These are phyloP conservation scores for Herminia tarsipennalis DNA, from an alignment of 2,888 invertebrate species.

Conservation along the genomic window DNA sequence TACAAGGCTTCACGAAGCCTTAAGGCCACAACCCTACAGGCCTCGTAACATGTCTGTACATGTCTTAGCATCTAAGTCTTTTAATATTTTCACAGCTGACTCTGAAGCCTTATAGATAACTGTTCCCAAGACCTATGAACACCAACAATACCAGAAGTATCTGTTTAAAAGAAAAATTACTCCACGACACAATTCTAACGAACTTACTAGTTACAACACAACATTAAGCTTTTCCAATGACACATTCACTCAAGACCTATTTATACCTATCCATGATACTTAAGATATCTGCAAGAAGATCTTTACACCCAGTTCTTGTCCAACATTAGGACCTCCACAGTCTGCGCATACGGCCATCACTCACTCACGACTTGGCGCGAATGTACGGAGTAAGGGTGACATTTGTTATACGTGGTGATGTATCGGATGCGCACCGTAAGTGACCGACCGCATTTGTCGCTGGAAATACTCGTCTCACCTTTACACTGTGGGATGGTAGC, in stretches of 20 bases:
- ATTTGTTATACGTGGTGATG: slow-evolving; percentile 54
- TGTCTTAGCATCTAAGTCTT: no score
- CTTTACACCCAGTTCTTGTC: slow-evolving; percentile 3
- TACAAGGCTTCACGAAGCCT: no score
- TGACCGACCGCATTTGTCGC: slow-evolving; percentile 65
- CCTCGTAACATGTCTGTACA: no score
- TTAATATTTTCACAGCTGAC: no score
- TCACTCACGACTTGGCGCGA: slow-evolving; percentile 38
- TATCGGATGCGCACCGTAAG: slow-evolving; percentile 54
- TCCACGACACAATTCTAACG: no score
- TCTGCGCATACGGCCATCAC: slow-evolving; percentile 28
- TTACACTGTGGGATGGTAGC: slow-evolving; percentile 24
- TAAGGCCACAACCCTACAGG: no score
- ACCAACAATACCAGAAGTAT: no score
- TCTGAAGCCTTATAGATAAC: no score
- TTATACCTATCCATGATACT: not conserved
- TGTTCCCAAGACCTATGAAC: no score
- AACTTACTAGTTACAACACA: no score
- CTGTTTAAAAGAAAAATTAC: no score
- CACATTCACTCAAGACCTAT: not conserved
- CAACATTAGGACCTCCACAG: slow-evolving; percentile 23
- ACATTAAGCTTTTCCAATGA: no score
- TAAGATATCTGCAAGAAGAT: not conserved
- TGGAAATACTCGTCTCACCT: slow-evolving; percentile 47
- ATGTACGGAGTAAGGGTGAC: slow-evolving; percentile 45